Base-by-base conservation (phyloP, 2,113 vertebrate species). In the Triplophysa rosa region DNA sequence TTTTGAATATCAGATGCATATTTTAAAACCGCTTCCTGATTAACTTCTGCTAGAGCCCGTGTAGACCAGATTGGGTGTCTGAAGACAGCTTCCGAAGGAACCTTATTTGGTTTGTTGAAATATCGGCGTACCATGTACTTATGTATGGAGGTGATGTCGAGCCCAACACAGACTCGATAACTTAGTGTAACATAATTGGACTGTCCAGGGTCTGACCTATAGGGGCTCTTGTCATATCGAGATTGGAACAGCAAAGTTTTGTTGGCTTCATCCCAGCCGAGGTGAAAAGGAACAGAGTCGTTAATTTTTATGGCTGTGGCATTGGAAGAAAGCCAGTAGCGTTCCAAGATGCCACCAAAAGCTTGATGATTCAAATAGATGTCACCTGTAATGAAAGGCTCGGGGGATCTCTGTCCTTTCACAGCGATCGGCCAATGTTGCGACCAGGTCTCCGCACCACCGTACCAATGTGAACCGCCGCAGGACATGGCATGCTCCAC, bases 311-410 rank as follows among this genome's bases (percentile, higher is more conserved):
- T 97, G 67, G 96, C 95, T 0, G 93, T 95, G 0, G 96, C 97
- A 3, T 95, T 97, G 2, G 96, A 97, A 0, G 98, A 99, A 47
- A 99, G 89, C 97, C 98, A 99, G 85, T 99, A 99, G 65, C 97
- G 94, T 83, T 99, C 97, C 0, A 99, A 88, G 86, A 99, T 97
- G 78, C 96, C 94, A 0, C 98, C 97, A 8, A 98, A 99, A 3
- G 92, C 93, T 0, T 94, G 91, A 0, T 93, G 89, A 56, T 95
- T 94, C 2, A 94, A 91, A 88, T 95, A 95, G 67, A 98, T 91
- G 0, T 98, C 96, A 0, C 95, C 94, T 1, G 97, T 96, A 86
- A 98, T 93, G 17, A 96, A 99, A 8, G 97, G 96, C 87, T 91
- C 89, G 0, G 97, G 96, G 23, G 95, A 93, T 87, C 94, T 92